Percentiles rank a stretch among this genome's conserved stretches.
These are phyloP conservation scores for Halictus rubicundus DNA, from an alignment of 1,140 invertebrate genomes.

Conservation along the genomic window DNA sequence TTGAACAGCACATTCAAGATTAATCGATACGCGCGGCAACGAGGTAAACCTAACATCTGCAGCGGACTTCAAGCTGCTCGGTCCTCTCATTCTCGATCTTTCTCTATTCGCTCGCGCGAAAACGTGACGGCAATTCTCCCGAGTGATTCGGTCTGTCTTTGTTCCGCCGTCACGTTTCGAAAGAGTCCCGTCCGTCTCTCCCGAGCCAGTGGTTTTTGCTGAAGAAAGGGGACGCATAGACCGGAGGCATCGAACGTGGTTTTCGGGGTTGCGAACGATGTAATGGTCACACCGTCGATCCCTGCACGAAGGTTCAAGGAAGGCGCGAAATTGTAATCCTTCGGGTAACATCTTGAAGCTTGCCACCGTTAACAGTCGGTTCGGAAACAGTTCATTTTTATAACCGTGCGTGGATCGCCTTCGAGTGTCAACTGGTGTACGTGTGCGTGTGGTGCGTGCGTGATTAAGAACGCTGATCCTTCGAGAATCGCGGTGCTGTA, in stretches of 20 bases:
- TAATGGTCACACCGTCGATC: slow-evolving; percentile 10
- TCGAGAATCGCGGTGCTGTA: neutral
- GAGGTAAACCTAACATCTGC: neutral
- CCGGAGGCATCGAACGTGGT: neutral
- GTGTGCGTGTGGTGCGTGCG: too few species aligned
- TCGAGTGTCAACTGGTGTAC: slow-evolving; percentile 3
- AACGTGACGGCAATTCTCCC: slow-evolving; percentile 14
- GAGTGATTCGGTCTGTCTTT: neutral
- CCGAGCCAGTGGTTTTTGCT: neutral
- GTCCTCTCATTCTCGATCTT: slow-evolving; percentile 21
- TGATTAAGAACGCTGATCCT: neutral
- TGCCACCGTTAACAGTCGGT: neutral
- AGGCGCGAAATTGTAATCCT: slow-evolving; percentile 22
- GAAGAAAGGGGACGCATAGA: neutral
- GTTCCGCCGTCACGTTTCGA: neutral
- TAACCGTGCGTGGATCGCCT: neutral
- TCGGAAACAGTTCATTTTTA: neutral
- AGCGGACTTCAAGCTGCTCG: slow-evolving; percentile 10
- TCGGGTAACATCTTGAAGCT: neutral
- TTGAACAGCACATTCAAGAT: neutral
- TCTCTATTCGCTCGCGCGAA: slow-evolving; percentile 21
- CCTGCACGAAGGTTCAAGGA: neutral
- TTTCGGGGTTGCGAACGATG: neutral
- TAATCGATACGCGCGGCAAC: slow-evolving; percentile 4
- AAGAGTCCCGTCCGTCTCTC: neutral